These are phyloP conservation scores for Platycercus adscitus DNA, from an alignment of 2,113 vertebrate species.

Conservation along the genomic window DNA sequence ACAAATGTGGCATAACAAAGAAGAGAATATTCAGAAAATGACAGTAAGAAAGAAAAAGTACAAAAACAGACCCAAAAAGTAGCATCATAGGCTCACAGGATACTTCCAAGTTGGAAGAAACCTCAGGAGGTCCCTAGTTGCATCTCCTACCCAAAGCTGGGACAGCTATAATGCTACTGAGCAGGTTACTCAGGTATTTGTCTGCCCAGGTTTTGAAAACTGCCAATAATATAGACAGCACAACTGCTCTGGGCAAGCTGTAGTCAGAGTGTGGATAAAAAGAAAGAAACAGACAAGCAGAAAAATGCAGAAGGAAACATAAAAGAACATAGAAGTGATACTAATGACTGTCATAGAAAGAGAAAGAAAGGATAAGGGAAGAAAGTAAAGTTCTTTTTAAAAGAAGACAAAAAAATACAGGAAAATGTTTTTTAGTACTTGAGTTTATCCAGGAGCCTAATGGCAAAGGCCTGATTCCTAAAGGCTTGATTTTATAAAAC, in stretches of 20 bases:
- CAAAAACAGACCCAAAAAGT: neutral
- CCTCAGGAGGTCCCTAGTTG: neutral
- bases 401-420: neutral
- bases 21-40: neutral
- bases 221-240: neutral
- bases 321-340: neutral
- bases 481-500: neutral
- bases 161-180: neutral
- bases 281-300: neutral
- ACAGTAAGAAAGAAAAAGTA: neutral
- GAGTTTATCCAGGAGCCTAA: neutral
- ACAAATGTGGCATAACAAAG: neutral
- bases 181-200: neutral
- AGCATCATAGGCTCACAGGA: neutral
- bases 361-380: neutral
- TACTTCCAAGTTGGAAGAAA: neutral
- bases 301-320: neutral
- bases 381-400: neutral
- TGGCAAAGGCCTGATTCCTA: neutral
- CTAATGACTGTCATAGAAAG: neutral
- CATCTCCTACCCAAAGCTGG: neutral
- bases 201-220: neutral
- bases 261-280: neutral
- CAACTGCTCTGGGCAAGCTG: neutral
- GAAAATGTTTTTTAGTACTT: neutral